Conservation (phyloP, 2,888 invertebrate genomes). For the Polydrusus tereticollis region DNA sequence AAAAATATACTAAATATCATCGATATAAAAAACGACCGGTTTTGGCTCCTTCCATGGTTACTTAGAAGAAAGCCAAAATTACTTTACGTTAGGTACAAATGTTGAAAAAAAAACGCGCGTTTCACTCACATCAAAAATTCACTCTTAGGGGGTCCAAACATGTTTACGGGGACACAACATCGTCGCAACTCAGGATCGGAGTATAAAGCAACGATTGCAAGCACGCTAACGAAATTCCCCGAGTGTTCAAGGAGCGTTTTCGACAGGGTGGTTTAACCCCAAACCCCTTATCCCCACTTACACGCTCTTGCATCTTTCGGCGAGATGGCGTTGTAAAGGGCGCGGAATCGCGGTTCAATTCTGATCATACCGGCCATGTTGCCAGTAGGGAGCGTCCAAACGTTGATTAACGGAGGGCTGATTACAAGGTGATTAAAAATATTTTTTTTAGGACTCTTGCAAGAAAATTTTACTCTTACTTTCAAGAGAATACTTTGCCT, state of each 20-base stretch:
- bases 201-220: conserved; percentile 30
- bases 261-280: conserved; percentile 37
- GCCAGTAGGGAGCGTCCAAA: conserved; percentile 9
- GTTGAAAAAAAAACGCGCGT: conserved; percentile 32
- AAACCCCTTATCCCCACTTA: conserved; percentile 39
- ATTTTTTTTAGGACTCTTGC: background rate
- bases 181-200: conserved; percentile 40
- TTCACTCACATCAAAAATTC: conserved; percentile 42
- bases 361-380: conserved; percentile 22
- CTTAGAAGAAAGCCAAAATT: conserved; percentile 56
- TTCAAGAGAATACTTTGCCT: background rate
- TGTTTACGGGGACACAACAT: conserved; percentile 53
- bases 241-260: conserved; percentile 37
- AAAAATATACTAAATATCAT: conserved; percentile 61
- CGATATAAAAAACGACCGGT: conserved; percentile 61
- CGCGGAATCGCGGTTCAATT: conserved; percentile 42
- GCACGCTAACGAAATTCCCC: conserved; percentile 37
- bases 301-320: too few relatives aligned
- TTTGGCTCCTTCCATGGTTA: conserved; percentile 61
- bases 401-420: background rate
- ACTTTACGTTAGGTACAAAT: conserved; percentile 18
- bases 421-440: background rate
- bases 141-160: conserved; percentile 57
- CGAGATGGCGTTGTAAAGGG: too few relatives aligned
- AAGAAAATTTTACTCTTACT: background rate